phyloP scores from a whole-genome alignment of 2,888 invertebrate species.

The Hypselothyrea guttata region DNA sequence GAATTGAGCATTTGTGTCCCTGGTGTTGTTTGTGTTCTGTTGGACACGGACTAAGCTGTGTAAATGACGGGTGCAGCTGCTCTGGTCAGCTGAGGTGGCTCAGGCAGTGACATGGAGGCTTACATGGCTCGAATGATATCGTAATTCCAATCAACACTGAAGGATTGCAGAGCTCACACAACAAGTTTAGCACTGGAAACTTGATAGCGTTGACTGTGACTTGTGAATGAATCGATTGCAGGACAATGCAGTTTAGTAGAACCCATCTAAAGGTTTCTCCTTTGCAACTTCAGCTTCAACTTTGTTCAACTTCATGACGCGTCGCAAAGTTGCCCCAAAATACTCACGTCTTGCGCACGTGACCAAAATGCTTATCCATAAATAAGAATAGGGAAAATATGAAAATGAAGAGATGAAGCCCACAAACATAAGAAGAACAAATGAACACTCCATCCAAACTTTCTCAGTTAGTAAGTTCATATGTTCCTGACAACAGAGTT shows the following conservation, averaged over 20 bases:
- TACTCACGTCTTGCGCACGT: constrained; percentile 68
- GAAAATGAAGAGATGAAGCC: constrained; percentile 61
- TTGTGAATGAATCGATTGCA: constrained; percentile 40
- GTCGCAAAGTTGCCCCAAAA: constrained; percentile 63
- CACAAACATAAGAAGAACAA: constrained; percentile 27
- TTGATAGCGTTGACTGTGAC: constrained; percentile 6
- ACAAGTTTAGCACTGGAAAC: constrained; percentile 19
- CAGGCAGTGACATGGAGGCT: constrained; percentile 45
- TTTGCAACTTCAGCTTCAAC: background rate
- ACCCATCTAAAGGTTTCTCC: background rate
- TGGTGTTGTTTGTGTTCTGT: constrained; percentile 44
- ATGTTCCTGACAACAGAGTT: constrained; percentile 43
- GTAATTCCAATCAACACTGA: constrained; percentile 44
- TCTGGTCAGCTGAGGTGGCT: constrained; percentile 17
- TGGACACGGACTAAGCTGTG: constrained; percentile 55
- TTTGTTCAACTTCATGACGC: constrained; percentile 31
- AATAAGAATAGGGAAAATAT: constrained; percentile 67
- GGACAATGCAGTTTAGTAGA: constrained; percentile 45
- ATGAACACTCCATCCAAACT: constrained; percentile 17
- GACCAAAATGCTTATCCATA: constrained; percentile 68
- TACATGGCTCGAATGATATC: constrained; percentile 39
- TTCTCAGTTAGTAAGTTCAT: constrained; percentile 58
- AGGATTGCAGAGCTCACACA: constrained; percentile 19
- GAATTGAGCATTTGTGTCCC: constrained; percentile 33
- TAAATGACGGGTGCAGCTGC: constrained; percentile 32